phyloP scores from a whole-genome alignment of 2,888 invertebrate species.

The Agrochola circellaris region DNA sequence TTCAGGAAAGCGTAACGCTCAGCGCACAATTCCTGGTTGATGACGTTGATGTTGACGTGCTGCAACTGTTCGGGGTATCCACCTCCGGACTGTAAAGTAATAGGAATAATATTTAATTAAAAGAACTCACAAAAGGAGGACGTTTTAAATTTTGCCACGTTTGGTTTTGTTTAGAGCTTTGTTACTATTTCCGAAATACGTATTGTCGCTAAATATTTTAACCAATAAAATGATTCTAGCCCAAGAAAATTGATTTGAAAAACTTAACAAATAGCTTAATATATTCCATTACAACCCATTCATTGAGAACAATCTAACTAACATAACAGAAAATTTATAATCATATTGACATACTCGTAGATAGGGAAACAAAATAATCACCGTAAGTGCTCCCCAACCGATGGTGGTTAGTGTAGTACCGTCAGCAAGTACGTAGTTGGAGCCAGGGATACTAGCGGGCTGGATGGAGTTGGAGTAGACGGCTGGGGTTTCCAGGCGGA shows the following conservation, averaged over 20 bases:
- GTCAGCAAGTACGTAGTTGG: constrained; percentile 67
- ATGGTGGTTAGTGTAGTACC: constrained; percentile 61
- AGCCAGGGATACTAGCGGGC: constrained; percentile 70
- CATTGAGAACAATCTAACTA: neutral
- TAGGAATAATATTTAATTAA: neutral
- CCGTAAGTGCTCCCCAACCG: constrained; percentile 76
- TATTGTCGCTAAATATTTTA: neutral
- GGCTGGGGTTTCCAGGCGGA: constrained; percentile 68
- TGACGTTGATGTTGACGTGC: constrained; percentile 74
- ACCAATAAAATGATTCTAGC: neutral
- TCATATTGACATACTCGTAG: neutral
- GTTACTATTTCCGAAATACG: neutral
- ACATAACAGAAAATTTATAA: neutral
- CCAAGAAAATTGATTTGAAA: neutral
- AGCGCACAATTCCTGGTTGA: constrained; percentile 78
- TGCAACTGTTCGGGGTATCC: constrained; percentile 69
- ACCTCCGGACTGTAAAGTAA: constrained; percentile 63
- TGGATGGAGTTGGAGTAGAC: constrained; percentile 54
- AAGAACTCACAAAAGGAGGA: neutral
- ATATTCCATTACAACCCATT: too few relatives aligned
- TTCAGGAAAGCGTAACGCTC: constrained; percentile 74
- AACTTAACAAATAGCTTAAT: neutral
- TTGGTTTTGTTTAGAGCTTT: neutral
- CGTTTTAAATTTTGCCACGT: neutral
- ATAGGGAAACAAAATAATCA: constrained; percentile 58